Evolutionary conservation across 2,888 invertebrate genomes (phyloP).

Genomic region (Napeogenes sylphis): DNA sequence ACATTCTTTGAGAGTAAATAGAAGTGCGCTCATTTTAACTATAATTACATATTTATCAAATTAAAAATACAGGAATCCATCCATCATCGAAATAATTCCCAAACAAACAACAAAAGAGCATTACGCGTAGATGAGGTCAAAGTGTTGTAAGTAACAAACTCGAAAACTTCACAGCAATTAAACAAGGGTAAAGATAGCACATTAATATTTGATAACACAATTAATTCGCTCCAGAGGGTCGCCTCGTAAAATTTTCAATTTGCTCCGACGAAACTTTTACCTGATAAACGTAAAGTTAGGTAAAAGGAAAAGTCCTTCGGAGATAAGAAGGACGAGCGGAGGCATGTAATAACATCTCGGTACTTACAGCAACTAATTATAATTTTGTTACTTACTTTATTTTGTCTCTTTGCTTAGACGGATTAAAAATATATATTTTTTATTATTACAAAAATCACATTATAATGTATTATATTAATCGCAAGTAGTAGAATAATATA

Average conservation of each 20-base stretch:
- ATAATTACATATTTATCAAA: not conserved
- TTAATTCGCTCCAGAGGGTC: constrained; percentile 56
- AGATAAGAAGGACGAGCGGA: constrained; percentile 46
- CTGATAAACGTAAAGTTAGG: constrained; percentile 72
- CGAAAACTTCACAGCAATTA: constrained; percentile 54
- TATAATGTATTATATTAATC: not conserved
- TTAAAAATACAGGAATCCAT: not conserved
- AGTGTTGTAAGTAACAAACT: constrained; percentile 31
- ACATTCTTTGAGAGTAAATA: no score
- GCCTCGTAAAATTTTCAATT: constrained; percentile 74
- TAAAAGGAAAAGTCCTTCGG: constrained; percentile 48
- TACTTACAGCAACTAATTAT: constrained; percentile 42
- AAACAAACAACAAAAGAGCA: constrained; percentile 7
- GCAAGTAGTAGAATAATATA: not conserved
- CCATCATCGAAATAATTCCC: constrained; percentile 9
- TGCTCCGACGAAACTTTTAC: constrained; percentile 63
- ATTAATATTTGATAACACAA: constrained; percentile 77
- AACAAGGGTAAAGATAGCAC: constrained; percentile 55
- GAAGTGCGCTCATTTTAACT: not conserved
- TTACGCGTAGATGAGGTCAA: constrained; percentile 11
- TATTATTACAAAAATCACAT: not conserved
- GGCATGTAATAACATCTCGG: constrained; percentile 50
- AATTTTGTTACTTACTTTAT: constrained; percentile 44
- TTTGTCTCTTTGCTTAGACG: constrained; percentile 26
- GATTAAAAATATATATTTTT: constrained; percentile 7